Conservation (phyloP, 2,888 invertebrate species). For the Hanleya hanleyi region DNA sequence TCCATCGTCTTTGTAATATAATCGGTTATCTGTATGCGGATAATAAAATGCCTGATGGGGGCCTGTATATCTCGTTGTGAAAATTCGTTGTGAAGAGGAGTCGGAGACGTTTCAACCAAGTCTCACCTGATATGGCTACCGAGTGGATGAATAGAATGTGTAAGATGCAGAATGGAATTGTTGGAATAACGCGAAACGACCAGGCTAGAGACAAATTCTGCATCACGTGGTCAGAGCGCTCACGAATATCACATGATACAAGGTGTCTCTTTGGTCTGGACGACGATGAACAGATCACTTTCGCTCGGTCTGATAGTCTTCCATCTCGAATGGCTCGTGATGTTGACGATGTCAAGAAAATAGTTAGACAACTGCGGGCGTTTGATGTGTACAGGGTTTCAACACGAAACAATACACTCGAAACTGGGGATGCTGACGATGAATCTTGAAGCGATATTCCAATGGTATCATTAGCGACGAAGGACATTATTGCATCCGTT, state of each 20-base stretch:
- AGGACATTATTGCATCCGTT: neutral
- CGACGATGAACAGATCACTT: no score
- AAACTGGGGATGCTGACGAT: no score
- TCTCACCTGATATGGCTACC: no score
- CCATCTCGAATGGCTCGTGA: neutral
- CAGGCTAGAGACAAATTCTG: neutral
- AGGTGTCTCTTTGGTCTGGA: no score
- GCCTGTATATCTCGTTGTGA: no score
- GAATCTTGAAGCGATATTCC: neutral
- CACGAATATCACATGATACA: neutral
- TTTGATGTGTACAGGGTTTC: neutral
- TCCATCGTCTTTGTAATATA: no score
- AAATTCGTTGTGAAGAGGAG: neutral
- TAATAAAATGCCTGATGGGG: no score
- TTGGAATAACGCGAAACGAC: neutral
- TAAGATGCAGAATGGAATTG: no score
- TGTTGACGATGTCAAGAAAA: neutral
- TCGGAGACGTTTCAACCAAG: neutral
- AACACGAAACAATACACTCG: no score
- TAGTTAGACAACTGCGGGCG: neutral
- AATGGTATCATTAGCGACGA: neutral
- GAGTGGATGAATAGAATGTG: no score
- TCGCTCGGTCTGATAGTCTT: neutral
- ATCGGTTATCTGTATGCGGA: no score
- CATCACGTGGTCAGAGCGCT: neutral